A percentile compares a stretch with the other conserved stretches of the same genome.
phyloP scores from a whole-genome alignment of 2,113 vertebrate species.

The Quiscalus mexicanus region DNA sequence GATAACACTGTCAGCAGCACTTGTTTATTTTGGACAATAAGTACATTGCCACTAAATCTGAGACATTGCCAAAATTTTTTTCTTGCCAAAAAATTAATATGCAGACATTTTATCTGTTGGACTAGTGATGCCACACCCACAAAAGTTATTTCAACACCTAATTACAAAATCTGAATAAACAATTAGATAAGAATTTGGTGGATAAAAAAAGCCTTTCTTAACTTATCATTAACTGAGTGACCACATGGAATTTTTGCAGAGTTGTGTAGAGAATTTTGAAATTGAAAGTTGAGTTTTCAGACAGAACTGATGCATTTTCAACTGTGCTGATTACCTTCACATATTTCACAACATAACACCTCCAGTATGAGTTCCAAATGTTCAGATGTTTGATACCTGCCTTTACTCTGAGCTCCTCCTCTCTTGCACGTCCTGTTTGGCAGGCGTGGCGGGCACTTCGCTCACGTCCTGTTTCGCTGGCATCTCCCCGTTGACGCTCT shows the following conservation, averaged over 20 bases:
- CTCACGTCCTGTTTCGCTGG: background rate
- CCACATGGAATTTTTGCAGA: background rate
- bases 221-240: background rate
- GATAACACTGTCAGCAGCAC: background rate
- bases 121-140: background rate
- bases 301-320: background rate
- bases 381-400: slow-evolving; percentile 12
- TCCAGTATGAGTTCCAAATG: fast-evolving
- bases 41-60: background rate
- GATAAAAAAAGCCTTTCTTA: background rate
- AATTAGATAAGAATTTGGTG: background rate
- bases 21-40: background rate
- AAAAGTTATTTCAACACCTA: background rate
- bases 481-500: slow-evolving; percentile 79
- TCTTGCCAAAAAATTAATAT: background rate
- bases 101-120: background rate
- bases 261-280: background rate
- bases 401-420: slow-evolving; percentile 71
- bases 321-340: background rate
- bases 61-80: background rate
- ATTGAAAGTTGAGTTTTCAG: background rate
- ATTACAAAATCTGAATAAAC: background rate
- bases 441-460: slow-evolving; percentile 44
- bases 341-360: background rate
- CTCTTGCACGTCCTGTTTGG: slow-evolving; percentile 46